phyloP scores from a whole-genome alignment of 2,797 vertebrate genomes.

The Lates japonicus region DNA sequence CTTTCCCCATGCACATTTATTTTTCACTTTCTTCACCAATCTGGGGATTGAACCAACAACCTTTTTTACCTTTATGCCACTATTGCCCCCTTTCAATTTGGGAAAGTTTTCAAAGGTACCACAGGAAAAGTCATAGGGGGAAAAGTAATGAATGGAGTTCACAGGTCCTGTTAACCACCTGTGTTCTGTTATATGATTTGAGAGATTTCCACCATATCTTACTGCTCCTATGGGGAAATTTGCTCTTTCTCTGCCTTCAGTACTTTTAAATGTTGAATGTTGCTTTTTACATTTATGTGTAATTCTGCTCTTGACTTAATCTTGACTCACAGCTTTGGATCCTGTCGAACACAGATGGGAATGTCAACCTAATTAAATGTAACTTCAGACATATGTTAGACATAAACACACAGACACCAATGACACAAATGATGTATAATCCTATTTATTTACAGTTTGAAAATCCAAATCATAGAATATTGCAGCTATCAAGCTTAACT shows the following conservation, averaged over 20 bases:
- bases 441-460: no score
- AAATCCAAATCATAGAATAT: no score
- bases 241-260: background rate
- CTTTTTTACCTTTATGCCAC: no score
- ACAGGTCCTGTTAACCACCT: background rate
- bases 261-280: background rate
- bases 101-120: background rate
- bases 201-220: background rate
- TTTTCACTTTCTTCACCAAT: no score
- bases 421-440: background rate
- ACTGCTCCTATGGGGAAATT: constrained; percentile 1
- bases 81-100: background rate
- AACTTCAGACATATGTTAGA: background rate
- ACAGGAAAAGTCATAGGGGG: background rate
- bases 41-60: no score
- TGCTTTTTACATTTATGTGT: background rate
- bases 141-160: background rate
- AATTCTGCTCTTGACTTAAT: background rate
- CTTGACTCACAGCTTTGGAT: constrained; percentile 4
- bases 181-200: background rate
- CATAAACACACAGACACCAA: background rate
- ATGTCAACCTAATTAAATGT: background rate
- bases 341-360: background rate
- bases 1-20: no score
- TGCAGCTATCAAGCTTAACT: no score